Percentiles rank a stretch among this genome's conserved stretches.
phyloP scores from a whole-genome alignment of 2,797 vertebrate species.

The Mus minutoides region DNA sequence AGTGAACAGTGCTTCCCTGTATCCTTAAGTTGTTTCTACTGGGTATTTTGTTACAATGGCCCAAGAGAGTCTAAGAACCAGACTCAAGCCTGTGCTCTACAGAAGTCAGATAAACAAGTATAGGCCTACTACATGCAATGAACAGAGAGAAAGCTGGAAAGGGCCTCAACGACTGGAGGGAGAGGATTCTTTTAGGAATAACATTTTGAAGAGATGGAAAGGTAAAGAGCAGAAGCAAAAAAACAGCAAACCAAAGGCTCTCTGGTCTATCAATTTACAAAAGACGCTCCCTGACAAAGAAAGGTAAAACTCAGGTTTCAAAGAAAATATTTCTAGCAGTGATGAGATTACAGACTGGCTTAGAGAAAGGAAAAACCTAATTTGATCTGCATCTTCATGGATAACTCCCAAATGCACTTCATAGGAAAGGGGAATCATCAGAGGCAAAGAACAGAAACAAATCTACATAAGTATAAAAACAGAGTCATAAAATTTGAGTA shows the following conservation, averaged over 20 bases:
- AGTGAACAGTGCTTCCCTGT: background rate
- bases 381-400: background rate
- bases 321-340: constrained; percentile 1
- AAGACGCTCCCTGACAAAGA: background rate
- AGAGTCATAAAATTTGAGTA: background rate
- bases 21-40: background rate
- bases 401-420: background rate
- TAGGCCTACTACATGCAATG: background rate
- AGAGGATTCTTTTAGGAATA: background rate
- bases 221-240: background rate
- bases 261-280: background rate
- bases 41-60: background rate
- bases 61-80: background rate
- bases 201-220: background rate
- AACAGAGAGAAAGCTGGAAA: constrained; percentile 5
- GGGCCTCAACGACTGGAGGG: background rate
- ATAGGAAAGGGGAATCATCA: background rate
- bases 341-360: background rate
- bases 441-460: background rate
- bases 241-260: background rate
- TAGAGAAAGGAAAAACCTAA: constrained; percentile 8
- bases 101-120: background rate
- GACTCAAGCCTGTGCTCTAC: background rate
- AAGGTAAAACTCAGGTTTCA: background rate
- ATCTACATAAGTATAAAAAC: background rate